Percentiles rank a stretch among this genome's conserved stretches.
Evolutionary conservation across 2,797 vertebrate species (phyloP).

Genomic region (Chromobotia macracanthus): DNA sequence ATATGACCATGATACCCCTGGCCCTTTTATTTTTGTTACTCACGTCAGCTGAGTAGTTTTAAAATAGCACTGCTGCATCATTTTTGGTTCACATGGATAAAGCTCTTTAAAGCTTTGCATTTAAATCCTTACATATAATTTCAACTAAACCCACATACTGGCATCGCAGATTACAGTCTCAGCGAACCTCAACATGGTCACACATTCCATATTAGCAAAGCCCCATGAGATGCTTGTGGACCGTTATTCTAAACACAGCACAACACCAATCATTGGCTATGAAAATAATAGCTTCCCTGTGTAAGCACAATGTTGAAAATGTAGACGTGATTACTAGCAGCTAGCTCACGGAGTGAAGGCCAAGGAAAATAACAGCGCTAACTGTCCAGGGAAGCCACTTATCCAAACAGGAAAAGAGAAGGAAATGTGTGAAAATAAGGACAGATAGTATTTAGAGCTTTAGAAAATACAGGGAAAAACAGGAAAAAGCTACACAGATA

Average conservation of each 20-base stretch:
- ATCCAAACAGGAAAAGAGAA: constrained; percentile 48
- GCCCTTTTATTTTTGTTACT: not conserved
- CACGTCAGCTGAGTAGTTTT: not conserved
- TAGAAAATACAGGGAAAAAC: constrained; percentile 21
- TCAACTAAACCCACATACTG: constrained; percentile 5
- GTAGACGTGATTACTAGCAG: constrained; percentile 66
- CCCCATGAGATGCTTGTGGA: not conserved
- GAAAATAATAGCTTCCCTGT: constrained; percentile 71
- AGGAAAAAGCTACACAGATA: constrained; percentile 3
- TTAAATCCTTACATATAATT: not conserved
- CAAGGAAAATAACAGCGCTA: constrained; percentile 24
- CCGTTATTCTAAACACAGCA: constrained; percentile 53
- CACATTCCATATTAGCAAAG: constrained; percentile 12
- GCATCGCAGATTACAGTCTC: not conserved
- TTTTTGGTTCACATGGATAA: not conserved
- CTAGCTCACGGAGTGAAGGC: constrained; percentile 56
- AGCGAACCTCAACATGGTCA: not conserved
- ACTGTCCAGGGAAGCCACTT: constrained; percentile 47
- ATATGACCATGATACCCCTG: not conserved
- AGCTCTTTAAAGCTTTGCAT: not conserved
- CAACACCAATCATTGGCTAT: constrained; percentile 59
- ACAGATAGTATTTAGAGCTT: not conserved
- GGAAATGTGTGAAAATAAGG: constrained; percentile 28
- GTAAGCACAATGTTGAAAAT: constrained; percentile 63
- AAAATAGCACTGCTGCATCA: not conserved